Evolutionary conservation across 1,140 invertebrate genomes (phyloP), one percentile per base, ranked within the genome.

Genomic region (Colletes latitarsis): DNA sequence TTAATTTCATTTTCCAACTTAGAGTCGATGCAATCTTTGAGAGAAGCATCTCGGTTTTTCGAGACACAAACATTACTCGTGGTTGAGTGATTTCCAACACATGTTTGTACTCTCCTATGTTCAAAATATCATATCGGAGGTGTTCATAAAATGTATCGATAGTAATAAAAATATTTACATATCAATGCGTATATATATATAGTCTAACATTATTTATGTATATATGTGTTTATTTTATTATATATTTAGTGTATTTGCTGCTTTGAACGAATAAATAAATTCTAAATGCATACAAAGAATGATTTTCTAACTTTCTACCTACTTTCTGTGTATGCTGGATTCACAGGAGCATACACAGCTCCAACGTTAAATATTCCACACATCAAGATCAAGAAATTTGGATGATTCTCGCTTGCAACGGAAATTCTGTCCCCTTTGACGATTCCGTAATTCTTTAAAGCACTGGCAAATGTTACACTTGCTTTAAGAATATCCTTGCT

Each of bases 31-130:
- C 88, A 2, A 94, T 89, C 62, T 92, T 89, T 8, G 87, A 30
- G 0, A 30, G 30, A 30, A 91, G 85, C 46, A 92, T 89, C 43
- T 94, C 81, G 0, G 95, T 95, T 39, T 92, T 90, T 43, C 93
- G 93, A 3, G 96, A 96, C 64, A 94, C 95, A 84, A 96, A 96
- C 80, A 96, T 93, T 14, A 96, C 92, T 89, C 95, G 95, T 67
- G 96, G 96, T 88, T 96, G 95, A 21, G 94, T 95, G 53, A 96
- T 94, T 62, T 94, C 94, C 1, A 96, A 90, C 6, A 95, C 92
- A 89, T 96, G 96, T 6, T 70, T 75, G 5, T 53, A 88, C 88
- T 93, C 90, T 94, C 30, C 30, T 30, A 30, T 30, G 30, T 30
- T 30, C 30, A 30, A 30, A 30, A 30, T 30, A 30, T 30, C 30